phyloP scores from a whole-genome alignment of 2,113 vertebrate genomes.

The Heterotis niloticus region DNA sequence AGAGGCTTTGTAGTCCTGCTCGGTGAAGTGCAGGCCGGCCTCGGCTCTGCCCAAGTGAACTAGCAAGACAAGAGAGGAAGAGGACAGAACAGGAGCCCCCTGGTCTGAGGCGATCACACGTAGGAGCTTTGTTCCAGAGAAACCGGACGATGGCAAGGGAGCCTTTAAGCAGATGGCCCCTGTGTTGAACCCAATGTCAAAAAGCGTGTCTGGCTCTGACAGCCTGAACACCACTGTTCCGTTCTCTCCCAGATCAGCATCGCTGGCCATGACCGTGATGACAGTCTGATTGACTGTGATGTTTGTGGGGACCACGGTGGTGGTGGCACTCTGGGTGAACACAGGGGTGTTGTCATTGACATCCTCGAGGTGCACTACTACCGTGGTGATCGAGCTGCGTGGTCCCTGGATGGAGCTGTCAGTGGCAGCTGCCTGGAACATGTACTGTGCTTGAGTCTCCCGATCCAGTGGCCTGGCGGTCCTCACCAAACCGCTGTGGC shows the following conservation, averaged over 20 bases:
- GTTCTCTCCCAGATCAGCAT: slow-evolving; percentile 74
- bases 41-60: slow-evolving; percentile 69
- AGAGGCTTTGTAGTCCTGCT: slow-evolving; percentile 61
- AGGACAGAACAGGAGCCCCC: slow-evolving; percentile 64
- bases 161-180: slow-evolving; percentile 73
- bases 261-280: slow-evolving; percentile 62
- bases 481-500: slow-evolving; percentile 58
- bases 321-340: slow-evolving; percentile 70
- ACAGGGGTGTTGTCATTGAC: slow-evolving; percentile 82
- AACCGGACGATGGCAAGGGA: slow-evolving; percentile 45
- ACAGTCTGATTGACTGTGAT: slow-evolving; percentile 59
- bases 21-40: slow-evolving; percentile 68
- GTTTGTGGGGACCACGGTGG: slow-evolving; percentile 57
- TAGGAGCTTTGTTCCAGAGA: slow-evolving; percentile 64
- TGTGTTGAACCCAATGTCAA: slow-evolving; percentile 63
- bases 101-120: slow-evolving; percentile 68
- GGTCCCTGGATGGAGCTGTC: slow-evolving; percentile 67
- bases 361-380: slow-evolving; percentile 73
- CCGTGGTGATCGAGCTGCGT: slow-evolving; percentile 61
- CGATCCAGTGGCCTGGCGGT: slow-evolving; percentile 69
- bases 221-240: slow-evolving; percentile 70
- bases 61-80: slow-evolving; percentile 68
- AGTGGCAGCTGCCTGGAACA: slow-evolving; percentile 67
- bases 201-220: slow-evolving; percentile 56
- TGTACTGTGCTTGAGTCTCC: slow-evolving; percentile 70